Evolutionary conservation across 2,888 invertebrate genomes (phyloP).

Genomic region (Drosophila meridiana): DNA sequence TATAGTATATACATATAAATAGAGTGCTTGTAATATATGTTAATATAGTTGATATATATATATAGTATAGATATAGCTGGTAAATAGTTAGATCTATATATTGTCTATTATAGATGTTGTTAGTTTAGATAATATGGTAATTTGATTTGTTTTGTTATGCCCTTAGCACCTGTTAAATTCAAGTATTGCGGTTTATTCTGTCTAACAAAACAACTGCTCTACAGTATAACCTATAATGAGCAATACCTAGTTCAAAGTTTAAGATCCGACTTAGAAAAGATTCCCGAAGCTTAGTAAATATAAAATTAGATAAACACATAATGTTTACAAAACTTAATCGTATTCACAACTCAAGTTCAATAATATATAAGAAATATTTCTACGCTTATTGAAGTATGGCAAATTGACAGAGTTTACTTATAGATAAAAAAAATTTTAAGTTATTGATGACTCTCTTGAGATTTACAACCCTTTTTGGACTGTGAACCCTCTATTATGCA

Average conservation of each 20-base stretch:
- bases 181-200: constrained; percentile 22
- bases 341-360: too few relatives aligned
- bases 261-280: background rate
- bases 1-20: background rate
- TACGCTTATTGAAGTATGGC: too few relatives aligned
- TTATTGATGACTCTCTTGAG: too few relatives aligned
- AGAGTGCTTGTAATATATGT: background rate
- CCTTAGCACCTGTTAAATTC: constrained; percentile 26
- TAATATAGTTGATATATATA: background rate
- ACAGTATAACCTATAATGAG: constrained; percentile 5
- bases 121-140: constrained; percentile 3
- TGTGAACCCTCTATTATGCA: too few relatives aligned
- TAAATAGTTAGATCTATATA: background rate
- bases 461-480: too few relatives aligned
- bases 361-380: too few relatives aligned
- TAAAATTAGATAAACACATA: background rate
- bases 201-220: constrained; percentile 36
- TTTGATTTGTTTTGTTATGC: constrained; percentile 11
- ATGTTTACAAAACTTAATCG: background rate
- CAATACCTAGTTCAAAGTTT: background rate
- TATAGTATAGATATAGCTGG: background rate
- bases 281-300: background rate
- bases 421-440: too few relatives aligned
- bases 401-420: too few relatives aligned
- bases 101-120: background rate